phyloP scores from a whole-genome alignment of 2,113 vertebrate species.

The Oxygymnocypris stewartii region DNA sequence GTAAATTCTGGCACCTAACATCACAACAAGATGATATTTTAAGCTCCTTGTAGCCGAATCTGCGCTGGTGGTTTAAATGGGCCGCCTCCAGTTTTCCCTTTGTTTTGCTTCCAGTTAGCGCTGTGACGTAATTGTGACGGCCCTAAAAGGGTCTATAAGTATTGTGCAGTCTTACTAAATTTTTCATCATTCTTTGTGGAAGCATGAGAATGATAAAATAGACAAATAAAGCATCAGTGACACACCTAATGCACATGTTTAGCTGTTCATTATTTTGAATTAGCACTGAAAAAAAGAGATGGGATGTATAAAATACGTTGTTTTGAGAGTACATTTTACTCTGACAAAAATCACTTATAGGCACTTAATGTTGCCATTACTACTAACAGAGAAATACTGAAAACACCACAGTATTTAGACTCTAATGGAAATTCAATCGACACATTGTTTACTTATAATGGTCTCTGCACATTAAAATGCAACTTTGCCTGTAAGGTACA shows the following conservation, averaged over 20 bases:
- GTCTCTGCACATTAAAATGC: not conserved
- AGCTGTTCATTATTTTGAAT: not conserved
- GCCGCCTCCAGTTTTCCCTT: too few species aligned
- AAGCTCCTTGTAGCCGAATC: too few species aligned
- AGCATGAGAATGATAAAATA: not conserved
- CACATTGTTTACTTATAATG: not conserved
- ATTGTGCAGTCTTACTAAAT: too few species aligned
- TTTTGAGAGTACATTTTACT: not conserved
- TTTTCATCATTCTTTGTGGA: too few species aligned
- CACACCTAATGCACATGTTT: not conserved
- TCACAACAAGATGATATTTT: too few species aligned
- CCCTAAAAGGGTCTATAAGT: too few species aligned
- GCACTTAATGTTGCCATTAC: not conserved
- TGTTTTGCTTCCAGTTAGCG: too few species aligned
- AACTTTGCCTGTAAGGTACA: not conserved
- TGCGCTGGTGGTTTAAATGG: too few species aligned
- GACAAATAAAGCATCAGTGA: not conserved
- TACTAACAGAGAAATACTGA: not conserved
- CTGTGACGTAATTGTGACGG: too few species aligned
- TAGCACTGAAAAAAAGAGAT: not conserved
- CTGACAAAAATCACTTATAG: not conserved
- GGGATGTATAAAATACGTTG: not conserved
- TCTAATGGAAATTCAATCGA: not conserved
- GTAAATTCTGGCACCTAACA: too few species aligned
- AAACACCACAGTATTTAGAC: not conserved